These are phyloP conservation scores for Mixornis gularis DNA, from an alignment of 2,113 vertebrate genomes.

Conservation along the genomic window DNA sequence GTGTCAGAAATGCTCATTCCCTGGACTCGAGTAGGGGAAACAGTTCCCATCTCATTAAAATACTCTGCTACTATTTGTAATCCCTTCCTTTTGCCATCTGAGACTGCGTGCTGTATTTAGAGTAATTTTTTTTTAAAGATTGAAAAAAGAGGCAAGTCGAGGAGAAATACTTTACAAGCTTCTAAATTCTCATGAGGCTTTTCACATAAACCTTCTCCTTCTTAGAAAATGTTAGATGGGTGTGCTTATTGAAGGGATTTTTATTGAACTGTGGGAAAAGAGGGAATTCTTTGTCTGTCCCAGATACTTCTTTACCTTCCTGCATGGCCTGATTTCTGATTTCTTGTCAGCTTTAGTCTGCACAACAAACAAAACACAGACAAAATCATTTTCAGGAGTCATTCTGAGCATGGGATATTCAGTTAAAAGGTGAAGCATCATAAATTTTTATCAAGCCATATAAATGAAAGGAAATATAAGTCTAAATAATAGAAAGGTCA, in stretches of 20 bases:
- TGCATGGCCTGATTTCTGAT: not conserved
- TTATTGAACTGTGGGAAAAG: not conserved
- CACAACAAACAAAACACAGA: not conserved
- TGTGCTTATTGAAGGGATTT: not conserved
- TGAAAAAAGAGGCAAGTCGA: not conserved
- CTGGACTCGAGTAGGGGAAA: not conserved
- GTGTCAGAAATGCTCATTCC: not conserved
- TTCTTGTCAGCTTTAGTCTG: not conserved
- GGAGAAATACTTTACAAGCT: not conserved
- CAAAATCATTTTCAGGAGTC: not conserved
- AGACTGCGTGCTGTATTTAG: not conserved
- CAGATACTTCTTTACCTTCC: not conserved
- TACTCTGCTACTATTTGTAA: not conserved
- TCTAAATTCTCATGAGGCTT: constrained; percentile 5
- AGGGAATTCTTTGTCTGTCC: not conserved
- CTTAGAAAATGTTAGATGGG: not conserved
- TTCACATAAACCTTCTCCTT: not conserved
- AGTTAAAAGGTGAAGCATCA: not conserved
- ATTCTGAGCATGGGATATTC: not conserved
- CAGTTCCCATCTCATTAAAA: not conserved
- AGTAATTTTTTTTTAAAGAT: not conserved
- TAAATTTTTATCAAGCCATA: constrained; percentile 24
- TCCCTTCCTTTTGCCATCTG: not conserved
- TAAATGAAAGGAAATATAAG: not conserved
- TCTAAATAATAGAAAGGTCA: constrained; percentile 30